A percentile compares a stretch with the other conserved stretches of the same genome.
phyloP scores from a whole-genome alignment of 2,113 vertebrate species.

The Nothoprocta perdicaria region DNA sequence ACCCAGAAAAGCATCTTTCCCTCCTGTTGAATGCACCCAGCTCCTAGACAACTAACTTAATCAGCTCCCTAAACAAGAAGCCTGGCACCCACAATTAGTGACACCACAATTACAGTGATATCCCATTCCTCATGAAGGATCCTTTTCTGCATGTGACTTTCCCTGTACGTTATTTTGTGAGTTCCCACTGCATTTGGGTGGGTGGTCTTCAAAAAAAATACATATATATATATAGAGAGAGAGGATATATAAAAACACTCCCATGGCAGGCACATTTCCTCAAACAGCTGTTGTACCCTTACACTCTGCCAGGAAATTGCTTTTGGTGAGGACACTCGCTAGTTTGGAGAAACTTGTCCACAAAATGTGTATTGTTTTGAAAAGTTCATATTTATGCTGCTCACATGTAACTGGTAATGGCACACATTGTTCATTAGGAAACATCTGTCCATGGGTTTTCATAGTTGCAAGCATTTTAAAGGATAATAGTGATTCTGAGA shows the following conservation, averaged over 20 bases:
- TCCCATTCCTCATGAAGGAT: not conserved
- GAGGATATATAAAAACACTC: not conserved
- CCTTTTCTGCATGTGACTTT: not conserved
- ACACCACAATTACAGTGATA: not conserved
- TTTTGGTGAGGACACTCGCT: constrained; percentile 27
- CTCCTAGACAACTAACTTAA: not conserved
- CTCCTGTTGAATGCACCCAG: not conserved
- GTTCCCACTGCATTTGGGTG: not conserved
- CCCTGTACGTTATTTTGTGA: not conserved
- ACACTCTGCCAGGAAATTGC: constrained; percentile 43
- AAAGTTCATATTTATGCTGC: constrained; percentile 41
- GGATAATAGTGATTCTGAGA: constrained; percentile 11
- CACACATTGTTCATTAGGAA: constrained; percentile 61
- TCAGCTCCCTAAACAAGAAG: not conserved
- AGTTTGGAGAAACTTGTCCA: constrained; percentile 1
- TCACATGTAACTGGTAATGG: constrained; percentile 7
- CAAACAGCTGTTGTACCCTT: not conserved
- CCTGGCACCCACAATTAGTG: not conserved
- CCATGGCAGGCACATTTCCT: constrained; percentile 1
- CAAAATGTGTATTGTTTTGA: constrained; percentile 55
- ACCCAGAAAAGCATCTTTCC: not conserved
- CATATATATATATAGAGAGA: not conserved
- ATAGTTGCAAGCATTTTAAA: constrained; percentile 54
- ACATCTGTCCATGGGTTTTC: constrained; percentile 63
- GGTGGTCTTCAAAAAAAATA: not conserved